phyloP scores from a whole-genome alignment of 2,113 vertebrate genomes.

The Stictonetta naevosa region DNA sequence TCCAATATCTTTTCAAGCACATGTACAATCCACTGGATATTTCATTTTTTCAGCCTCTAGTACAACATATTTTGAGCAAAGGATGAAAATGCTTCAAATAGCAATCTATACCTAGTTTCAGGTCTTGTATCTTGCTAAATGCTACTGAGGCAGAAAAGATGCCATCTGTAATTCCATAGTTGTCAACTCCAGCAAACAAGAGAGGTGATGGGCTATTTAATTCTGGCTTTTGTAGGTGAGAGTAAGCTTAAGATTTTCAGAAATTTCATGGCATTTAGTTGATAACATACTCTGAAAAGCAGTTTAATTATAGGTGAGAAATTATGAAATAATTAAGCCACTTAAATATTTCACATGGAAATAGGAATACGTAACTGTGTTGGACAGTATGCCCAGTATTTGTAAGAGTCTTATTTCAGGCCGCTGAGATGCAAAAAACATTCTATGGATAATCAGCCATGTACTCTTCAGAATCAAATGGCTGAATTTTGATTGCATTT shows the following conservation, averaged over 20 bases:
- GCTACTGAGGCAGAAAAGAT: not conserved
- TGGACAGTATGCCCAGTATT: not conserved
- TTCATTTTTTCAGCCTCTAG: not conserved
- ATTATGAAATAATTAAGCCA: not conserved
- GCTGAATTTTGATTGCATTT: not conserved
- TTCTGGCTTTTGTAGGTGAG: not conserved
- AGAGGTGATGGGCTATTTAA: not conserved
- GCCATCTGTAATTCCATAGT: not conserved
- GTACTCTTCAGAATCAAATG: not conserved
- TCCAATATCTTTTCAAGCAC: not conserved
- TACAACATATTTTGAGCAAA: not conserved
- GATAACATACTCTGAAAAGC: not conserved
- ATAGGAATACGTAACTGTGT: not conserved
- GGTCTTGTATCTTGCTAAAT: not conserved
- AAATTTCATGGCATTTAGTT: not conserved
- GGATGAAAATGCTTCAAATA: not conserved
- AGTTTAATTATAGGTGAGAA: not conserved
- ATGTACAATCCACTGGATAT: not conserved
- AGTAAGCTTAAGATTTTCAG: not conserved
- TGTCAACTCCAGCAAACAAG: not conserved
- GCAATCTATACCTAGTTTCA: not conserved
- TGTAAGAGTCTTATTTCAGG: not conserved
- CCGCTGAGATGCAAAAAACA: not conserved
- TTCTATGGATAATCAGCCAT: not conserved
- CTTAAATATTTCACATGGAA: not conserved